Evolutionary conservation across 2,888 invertebrate species (phyloP).

Genomic region (Colletes collaris): DNA sequence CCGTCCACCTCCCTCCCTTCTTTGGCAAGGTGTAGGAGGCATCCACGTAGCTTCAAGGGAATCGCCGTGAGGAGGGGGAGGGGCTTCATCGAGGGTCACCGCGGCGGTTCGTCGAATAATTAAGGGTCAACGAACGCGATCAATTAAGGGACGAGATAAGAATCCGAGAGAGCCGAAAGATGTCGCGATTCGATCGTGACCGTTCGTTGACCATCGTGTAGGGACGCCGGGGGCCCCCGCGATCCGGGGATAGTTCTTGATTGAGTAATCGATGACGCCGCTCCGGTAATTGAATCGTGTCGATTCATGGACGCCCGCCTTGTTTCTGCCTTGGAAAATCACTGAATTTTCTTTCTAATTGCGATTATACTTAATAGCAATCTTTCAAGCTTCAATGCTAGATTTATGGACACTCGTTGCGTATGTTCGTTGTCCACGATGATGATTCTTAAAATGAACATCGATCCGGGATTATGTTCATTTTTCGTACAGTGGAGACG

Average conservation of each 20-base stretch:
- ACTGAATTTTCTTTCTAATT: too few relatives aligned
- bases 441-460: too few relatives aligned
- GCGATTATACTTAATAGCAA: too few relatives aligned
- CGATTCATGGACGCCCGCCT: background rate
- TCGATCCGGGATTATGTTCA: too few relatives aligned
- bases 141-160: conserved; percentile 68
- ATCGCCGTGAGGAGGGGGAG: background rate
- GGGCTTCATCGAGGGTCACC: conserved; percentile 48
- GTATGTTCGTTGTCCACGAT: too few relatives aligned
- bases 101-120: conserved; percentile 66
- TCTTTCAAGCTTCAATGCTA: too few relatives aligned
- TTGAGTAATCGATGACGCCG: conserved; percentile 52
- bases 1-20: background rate
- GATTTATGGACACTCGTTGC: too few relatives aligned
- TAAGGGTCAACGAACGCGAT: conserved; percentile 70
- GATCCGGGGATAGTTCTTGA: conserved; percentile 36
- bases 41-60: background rate
- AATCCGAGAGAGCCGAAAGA: conserved; percentile 58
- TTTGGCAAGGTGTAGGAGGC: conserved; percentile 53
- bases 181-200: conserved; percentile 64
- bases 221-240: background rate
- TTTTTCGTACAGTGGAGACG: too few relatives aligned
- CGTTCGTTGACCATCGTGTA: conserved; percentile 40
- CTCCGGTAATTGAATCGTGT: conserved; percentile 48
- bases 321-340: too few relatives aligned